These are phyloP conservation scores for Bombus haemorrhoidalis DNA, from an alignment of 1,140 invertebrate genomes.

Conservation along the genomic window DNA sequence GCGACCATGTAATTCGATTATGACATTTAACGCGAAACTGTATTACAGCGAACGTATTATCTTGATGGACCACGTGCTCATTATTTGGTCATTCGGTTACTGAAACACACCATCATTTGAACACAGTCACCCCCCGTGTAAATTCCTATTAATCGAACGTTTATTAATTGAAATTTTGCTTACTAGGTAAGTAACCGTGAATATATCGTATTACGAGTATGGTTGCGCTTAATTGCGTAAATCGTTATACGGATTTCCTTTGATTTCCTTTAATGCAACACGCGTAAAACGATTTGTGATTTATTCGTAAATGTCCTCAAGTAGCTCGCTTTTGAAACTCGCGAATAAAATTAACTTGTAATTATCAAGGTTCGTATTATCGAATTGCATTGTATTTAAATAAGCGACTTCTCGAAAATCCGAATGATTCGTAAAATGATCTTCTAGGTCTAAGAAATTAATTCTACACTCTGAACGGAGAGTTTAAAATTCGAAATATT, in stretches of 20 bases:
- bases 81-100: constrained; percentile 15
- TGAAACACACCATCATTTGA: constrained; percentile 5
- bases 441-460: too few species aligned
- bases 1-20: constrained; percentile 26
- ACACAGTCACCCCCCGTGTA: neutral
- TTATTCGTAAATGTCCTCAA: too few species aligned
- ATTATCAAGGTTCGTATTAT: too few species aligned
- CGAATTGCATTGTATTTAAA: too few species aligned
- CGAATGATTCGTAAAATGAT: too few species aligned
- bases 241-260: too few species aligned
- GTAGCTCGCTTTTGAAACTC: too few species aligned
- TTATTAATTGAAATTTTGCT: neutral
- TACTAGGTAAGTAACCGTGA: neutral
- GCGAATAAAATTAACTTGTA: too few species aligned
- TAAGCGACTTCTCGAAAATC: too few species aligned
- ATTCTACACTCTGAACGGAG: too few species aligned
- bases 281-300: neutral
- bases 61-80: constrained; percentile 16
- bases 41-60: constrained; percentile 25
- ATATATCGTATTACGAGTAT: neutral
- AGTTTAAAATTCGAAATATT: too few species aligned
- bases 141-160: neutral
- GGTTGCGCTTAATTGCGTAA: too few species aligned
- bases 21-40: neutral
- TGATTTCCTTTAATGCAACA: neutral